Percentiles rank a stretch among this genome's conserved stretches.
Conservation (phyloP, 2,888 invertebrate species). For the Anarsia innoxiella region DNA sequence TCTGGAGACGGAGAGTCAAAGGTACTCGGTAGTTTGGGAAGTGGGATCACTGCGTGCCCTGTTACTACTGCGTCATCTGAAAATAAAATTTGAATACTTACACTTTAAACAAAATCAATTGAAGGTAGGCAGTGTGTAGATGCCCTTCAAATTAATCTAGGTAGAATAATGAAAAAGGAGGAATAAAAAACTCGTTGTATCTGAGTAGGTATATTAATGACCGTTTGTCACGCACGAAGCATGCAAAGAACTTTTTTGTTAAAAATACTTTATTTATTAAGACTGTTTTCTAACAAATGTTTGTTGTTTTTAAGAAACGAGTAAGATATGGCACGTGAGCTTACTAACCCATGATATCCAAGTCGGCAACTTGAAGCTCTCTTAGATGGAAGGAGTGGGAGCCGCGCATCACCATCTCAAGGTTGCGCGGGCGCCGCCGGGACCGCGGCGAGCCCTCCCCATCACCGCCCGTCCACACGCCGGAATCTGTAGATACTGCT, state of each 20-base stretch:
- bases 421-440: constrained; percentile 77
- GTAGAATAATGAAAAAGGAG: too few species aligned
- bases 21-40: constrained; percentile 77
- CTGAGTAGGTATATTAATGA: too few species aligned
- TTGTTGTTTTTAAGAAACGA: too few species aligned
- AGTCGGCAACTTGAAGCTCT: constrained; percentile 73
- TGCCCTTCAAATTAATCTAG: too few species aligned
- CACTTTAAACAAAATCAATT: too few species aligned
- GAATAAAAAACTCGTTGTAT: too few species aligned
- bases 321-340: too few species aligned
- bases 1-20: constrained; percentile 61
- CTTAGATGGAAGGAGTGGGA: constrained; percentile 85
- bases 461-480: constrained; percentile 70
- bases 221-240: too few species aligned
- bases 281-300: too few species aligned
- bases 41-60: constrained; percentile 77
- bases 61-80: constrained; percentile 78
- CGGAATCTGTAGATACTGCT: constrained; percentile 80
- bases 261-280: too few species aligned
- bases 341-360: constrained; percentile 69
- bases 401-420: constrained; percentile 83
- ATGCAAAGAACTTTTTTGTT: too few species aligned
- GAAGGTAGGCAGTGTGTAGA: too few species aligned
- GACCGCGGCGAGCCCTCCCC: constrained; percentile 54
- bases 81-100: constrained; percentile 19